These are phyloP conservation scores for Nebria salina DNA, from an alignment of 2,888 invertebrate genomes.

Conservation along the genomic window DNA sequence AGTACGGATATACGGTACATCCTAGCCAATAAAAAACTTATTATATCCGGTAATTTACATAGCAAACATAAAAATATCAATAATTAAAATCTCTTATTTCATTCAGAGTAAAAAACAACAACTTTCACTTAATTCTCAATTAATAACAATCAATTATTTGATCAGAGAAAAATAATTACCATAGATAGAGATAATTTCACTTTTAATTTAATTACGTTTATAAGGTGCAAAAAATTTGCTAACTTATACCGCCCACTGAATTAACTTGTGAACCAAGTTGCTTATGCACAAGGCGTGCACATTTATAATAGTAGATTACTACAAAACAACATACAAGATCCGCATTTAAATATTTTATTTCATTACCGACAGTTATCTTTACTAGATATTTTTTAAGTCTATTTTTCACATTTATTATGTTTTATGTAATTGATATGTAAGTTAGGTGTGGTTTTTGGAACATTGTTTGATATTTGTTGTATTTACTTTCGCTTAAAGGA, in stretches of 20 bases:
- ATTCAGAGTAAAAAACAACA: not conserved
- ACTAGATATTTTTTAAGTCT: too few relatives aligned
- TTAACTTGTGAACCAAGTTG: not conserved
- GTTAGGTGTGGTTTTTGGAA: too few relatives aligned
- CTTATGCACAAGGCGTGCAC: not conserved
- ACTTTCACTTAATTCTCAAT: not conserved
- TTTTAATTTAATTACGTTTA: slow-evolving; percentile 20
- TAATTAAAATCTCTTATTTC: not conserved
- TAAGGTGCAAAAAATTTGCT: slow-evolving; percentile 2
- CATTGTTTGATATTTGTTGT: too few relatives aligned
- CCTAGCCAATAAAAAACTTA: not conserved
- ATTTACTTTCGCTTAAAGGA: too few relatives aligned
- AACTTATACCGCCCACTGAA: slow-evolving; percentile 32
- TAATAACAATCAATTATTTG: not conserved
- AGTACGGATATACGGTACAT: not conserved
- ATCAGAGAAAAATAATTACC: not conserved
- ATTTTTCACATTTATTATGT: too few relatives aligned
- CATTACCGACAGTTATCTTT: too few relatives aligned
- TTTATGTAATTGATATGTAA: too few relatives aligned
- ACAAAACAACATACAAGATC: not conserved
- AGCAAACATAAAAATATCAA: not conserved
- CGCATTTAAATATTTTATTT: too few relatives aligned
- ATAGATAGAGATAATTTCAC: slow-evolving; percentile 11
- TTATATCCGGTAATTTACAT: not conserved
- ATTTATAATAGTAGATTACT: not conserved